Evolutionary conservation across 2,888 invertebrate genomes (phyloP).

Genomic region (Linnaemya vulpina): DNA sequence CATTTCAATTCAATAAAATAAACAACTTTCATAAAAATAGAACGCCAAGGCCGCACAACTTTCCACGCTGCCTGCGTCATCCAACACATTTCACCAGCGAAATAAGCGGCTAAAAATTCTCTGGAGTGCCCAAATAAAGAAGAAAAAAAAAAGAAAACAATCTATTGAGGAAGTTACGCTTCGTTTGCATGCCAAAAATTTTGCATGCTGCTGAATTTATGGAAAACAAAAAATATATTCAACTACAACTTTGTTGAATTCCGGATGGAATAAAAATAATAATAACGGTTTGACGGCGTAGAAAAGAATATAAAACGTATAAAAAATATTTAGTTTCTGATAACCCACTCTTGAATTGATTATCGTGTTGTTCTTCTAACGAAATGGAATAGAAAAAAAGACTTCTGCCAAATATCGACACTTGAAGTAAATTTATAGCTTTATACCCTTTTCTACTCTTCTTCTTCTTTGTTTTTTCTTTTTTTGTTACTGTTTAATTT

Average conservation of each 20-base stretch:
- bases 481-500: constrained; percentile 21
- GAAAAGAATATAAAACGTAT: background rate
- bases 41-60: background rate
- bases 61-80: background rate
- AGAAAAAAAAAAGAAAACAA: constrained; percentile 9
- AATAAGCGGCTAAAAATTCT: constrained; percentile 58
- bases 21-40: no score
- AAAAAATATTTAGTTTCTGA: constrained; percentile 38
- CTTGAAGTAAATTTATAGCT: constrained; percentile 83
- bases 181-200: constrained; percentile 70
- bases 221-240: constrained; percentile 15
- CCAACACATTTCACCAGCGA: constrained; percentile 5
- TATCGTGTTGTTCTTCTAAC: constrained; percentile 56
- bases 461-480: background rate
- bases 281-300: constrained; percentile 74
- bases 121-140: constrained; percentile 37
- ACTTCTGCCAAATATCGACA: constrained; percentile 79
- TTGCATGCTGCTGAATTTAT: constrained; percentile 61
- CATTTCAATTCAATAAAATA: no score
- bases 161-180: constrained; percentile 67
- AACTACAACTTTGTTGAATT: constrained; percentile 69
- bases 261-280: constrained; percentile 77
- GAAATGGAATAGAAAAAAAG: constrained; percentile 50
- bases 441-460: constrained; percentile 80
- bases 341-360: constrained; percentile 66